Percentiles rank a stretch among this genome's conserved stretches.
phyloP scores from a whole-genome alignment of 1,140 invertebrate genomes.

The Andricus grossulariae region DNA sequence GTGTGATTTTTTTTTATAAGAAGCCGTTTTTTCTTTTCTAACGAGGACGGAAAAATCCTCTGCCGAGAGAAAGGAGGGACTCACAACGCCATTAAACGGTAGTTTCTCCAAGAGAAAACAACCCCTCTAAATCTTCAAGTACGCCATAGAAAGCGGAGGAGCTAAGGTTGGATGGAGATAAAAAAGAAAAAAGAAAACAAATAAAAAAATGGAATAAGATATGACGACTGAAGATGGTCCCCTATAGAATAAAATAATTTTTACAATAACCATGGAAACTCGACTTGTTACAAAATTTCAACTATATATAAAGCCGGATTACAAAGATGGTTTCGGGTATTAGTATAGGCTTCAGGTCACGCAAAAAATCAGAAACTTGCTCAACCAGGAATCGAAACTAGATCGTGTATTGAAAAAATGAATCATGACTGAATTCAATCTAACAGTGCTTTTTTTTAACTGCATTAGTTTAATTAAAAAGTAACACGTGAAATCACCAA shows the following conservation, averaged over 20 bases:
- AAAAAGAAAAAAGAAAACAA: constrained; percentile 35
- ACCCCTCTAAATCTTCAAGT: constrained; percentile 54
- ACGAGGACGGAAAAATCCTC: constrained; percentile 56
- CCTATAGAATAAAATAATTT: background rate
- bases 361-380: constrained; percentile 4
- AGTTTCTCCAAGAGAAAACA: constrained; percentile 54
- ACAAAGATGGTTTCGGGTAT: constrained; percentile 48
- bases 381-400: constrained; percentile 43
- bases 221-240: background rate
- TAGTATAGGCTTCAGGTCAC: constrained; percentile 41
- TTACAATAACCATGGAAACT: background rate
- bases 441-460: no score
- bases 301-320: constrained; percentile 40
- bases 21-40: constrained; percentile 49
- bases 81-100: constrained; percentile 56
- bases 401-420: constrained; percentile 42
- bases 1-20: constrained; percentile 45
- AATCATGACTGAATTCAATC: no score
- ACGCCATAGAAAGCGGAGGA: constrained; percentile 39
- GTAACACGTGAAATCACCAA: no score
- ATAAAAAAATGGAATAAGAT: constrained; percentile 32
- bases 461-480: no score
- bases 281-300: constrained; percentile 31
- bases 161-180: constrained; percentile 51
- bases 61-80: constrained; percentile 47